These are phyloP conservation scores for Esox niger DNA, from an alignment of 2,113 vertebrate species.

Conservation along the genomic window DNA sequence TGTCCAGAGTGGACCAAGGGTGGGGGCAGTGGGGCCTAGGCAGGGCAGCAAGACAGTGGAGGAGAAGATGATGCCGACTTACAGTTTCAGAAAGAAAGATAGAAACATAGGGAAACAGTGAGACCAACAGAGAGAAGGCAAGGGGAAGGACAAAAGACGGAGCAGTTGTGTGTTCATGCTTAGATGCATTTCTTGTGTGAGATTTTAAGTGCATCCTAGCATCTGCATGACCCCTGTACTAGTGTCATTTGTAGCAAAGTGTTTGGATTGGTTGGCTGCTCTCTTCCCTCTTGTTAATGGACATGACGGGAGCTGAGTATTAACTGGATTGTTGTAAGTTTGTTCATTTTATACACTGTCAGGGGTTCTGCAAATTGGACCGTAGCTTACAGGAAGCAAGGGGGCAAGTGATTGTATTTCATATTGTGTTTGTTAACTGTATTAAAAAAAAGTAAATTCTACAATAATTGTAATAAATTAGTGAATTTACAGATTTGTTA, in stretches of 20 bases:
- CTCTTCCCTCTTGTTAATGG: background rate
- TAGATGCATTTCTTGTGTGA: background rate
- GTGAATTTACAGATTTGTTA: too few species aligned
- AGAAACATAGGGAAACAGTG: constrained; percentile 14
- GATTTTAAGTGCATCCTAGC: background rate
- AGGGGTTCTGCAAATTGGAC: too few species aligned
- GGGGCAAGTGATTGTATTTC: too few species aligned
- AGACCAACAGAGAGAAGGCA: constrained; percentile 7
- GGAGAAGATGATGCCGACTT: too few species aligned
- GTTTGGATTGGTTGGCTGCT: constrained; percentile 23
- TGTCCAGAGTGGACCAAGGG: constrained; percentile 51
- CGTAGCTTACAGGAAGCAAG: too few species aligned
- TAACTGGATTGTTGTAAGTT: too few species aligned
- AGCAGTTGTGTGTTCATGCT: background rate
- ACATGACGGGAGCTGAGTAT: too few species aligned
- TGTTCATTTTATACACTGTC: too few species aligned
- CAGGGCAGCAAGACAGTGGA: background rate
- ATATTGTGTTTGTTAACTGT: too few species aligned
- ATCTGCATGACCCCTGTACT: background rate
- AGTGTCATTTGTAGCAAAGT: background rate
- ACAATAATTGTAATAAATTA: too few species aligned
- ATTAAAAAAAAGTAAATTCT: too few species aligned
- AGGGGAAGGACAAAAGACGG: constrained; percentile 11
- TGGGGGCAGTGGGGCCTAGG: background rate
- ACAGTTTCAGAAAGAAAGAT: constrained; percentile 9